Conservation (phyloP, 2,888 invertebrate species). For the Cephus pygmeus region DNA sequence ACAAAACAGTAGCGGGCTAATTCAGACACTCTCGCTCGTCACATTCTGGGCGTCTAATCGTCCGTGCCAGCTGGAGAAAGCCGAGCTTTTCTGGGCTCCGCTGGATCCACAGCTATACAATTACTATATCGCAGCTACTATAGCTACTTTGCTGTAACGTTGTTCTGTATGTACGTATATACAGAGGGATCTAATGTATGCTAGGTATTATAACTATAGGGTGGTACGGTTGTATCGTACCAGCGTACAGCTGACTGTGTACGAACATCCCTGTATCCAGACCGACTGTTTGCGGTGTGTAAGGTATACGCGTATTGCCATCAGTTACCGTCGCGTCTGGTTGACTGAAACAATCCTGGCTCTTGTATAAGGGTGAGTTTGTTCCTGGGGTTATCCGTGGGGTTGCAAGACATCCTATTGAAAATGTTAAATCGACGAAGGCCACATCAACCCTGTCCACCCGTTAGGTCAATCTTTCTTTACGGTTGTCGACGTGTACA, state of each 20-base stretch:
- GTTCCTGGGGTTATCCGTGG: background rate
- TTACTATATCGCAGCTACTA: background rate
- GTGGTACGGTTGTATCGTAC: background rate
- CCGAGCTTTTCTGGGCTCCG: background rate
- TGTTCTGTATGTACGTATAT: background rate
- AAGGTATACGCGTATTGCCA: background rate
- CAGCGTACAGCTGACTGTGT: background rate
- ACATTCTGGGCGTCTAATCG: constrained; percentile 28
- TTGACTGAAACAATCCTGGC: background rate
- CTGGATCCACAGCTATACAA: background rate
- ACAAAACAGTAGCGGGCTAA: background rate
- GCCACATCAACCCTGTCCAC: background rate
- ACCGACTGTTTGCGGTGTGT: constrained; percentile 3
- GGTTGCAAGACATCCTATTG: background rate
- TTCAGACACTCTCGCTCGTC: constrained; percentile 7
- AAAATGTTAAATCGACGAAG: background rate
- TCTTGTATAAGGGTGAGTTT: background rate
- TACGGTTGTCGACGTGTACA: background rate
- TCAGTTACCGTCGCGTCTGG: constrained; percentile 1
- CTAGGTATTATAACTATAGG: background rate
- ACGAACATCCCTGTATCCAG: background rate
- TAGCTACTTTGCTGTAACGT: background rate
- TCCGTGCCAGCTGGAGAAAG: constrained; percentile 19
- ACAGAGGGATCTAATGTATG: background rate
- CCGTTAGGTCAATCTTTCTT: background rate